phyloP scores from a whole-genome alignment of 2,888 invertebrate species.

The Halictus quadricinctus region DNA sequence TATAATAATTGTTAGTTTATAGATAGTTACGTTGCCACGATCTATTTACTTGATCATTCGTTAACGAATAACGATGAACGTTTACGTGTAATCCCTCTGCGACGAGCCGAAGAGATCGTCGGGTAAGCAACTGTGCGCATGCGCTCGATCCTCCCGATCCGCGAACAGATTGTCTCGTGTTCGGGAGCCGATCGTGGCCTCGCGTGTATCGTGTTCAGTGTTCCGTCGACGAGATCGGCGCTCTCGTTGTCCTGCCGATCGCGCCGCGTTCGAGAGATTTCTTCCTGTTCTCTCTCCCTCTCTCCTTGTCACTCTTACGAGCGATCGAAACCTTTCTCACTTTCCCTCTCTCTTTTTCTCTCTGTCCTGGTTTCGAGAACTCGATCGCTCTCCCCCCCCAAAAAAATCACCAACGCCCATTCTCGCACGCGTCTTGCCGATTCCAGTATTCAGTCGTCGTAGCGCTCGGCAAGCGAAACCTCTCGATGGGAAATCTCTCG shows the following conservation, averaged over 20 bases:
- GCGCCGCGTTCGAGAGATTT: conserved; percentile 6
- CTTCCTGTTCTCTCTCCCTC: not conserved
- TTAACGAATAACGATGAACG: conserved; percentile 58
- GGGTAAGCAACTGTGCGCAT: not conserved
- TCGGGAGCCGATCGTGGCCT: not conserved
- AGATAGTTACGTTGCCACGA: conserved; percentile 77
- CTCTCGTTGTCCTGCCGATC: not conserved
- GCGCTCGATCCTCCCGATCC: conserved; percentile 3
- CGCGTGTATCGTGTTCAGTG: not conserved
- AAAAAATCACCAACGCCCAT: not conserved
- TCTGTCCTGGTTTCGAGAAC: conserved; percentile 39
- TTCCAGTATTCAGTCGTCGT: not conserved
- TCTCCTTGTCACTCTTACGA: not conserved
- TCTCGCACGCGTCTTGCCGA: not conserved
- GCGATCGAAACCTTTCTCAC: not conserved
- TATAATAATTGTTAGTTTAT: conserved; percentile 79
- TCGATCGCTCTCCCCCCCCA: not conserved
- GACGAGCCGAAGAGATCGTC: conserved; percentile 47
- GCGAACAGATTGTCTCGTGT: not conserved
- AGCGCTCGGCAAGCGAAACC: not conserved
- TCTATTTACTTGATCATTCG: conserved; percentile 72
- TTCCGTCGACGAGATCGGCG: conserved; percentile 12
- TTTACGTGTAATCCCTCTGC: conserved; percentile 58
- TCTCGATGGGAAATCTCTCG: not conserved
- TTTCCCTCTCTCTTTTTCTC: conserved; percentile 45